Evolutionary conservation across 2,797 vertebrate genomes (phyloP), one percentile per base, ranked within the genome.

Genomic region (Graptemys geographica): DNA sequence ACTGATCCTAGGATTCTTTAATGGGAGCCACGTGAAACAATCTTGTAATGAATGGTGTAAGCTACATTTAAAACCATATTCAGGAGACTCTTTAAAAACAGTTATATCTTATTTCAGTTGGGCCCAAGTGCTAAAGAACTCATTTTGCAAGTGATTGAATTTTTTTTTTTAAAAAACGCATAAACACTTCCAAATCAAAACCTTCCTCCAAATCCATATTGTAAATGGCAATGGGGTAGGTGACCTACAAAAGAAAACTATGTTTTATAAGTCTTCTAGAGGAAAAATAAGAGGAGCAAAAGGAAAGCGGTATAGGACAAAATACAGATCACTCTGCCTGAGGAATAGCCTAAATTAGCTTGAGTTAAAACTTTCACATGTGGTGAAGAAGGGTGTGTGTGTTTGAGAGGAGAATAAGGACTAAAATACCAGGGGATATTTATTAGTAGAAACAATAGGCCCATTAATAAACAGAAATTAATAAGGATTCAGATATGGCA

Each of bases 1-100:
- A 33, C 51, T 37, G 90, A 18, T 96, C 88, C 95, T 95, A 72
- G 94, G 85, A 23, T 87, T 96, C 62, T 87, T 95, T 90, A 52
- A 84, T 81, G 79, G 93, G 41, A 95, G 79, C 84, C 8, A 2
- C n/a, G 86, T 90, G 95, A 93, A 95, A 56, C 86, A 80, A 51
- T 41, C 82, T 53, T 86, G 79, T 90, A 55, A 27, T 18, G 80
- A 53, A 31, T 81, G 78, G 72, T 13, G 79, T 6, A 89, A 92
- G 81, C 78, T 86, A 3, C 28, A 2, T 5, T 72, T 74, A 84
- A 6, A 86, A 69, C 44, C 3, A 18, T 27, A 1, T 44, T 93
- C 76, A 56, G 31, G 28, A 83, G 87, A 55, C 59, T 86, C 44
- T 56, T 6, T 11, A 27, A 49, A 74, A 79, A 31, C 78, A 93